These are phyloP conservation scores for Colossoma macropomum DNA, from an alignment of 2,113 vertebrate species.

Conservation along the genomic window DNA sequence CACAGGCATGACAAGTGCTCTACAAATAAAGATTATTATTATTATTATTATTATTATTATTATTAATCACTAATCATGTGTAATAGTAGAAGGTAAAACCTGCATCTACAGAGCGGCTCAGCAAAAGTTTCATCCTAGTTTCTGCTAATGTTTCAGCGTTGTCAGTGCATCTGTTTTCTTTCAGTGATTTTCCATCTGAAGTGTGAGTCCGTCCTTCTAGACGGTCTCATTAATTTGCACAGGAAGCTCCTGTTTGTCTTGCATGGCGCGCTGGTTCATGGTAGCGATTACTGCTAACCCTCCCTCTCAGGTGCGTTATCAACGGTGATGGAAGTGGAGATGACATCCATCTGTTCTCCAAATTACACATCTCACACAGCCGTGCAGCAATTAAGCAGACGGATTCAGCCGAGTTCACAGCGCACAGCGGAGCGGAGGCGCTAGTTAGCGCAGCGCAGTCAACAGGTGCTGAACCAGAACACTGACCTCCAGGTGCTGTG, in stretches of 20 bases:
- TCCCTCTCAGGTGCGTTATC: slow-evolving; percentile 27
- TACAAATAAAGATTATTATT: too few relatives aligned
- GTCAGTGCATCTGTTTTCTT: too few relatives aligned
- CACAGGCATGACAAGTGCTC: too few relatives aligned
- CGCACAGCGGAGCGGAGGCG: background rate
- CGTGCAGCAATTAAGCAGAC: background rate
- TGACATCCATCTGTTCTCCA: slow-evolving; percentile 52
- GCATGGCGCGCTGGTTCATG: background rate
- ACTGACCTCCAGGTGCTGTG: background rate
- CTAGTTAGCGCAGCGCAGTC: background rate
- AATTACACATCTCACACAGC: slow-evolving; percentile 7
- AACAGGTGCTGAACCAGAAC: slow-evolving; percentile 11
- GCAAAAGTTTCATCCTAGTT: background rate
- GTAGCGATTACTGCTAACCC: background rate
- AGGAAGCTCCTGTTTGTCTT: background rate
- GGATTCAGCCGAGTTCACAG: slow-evolving; percentile 10
- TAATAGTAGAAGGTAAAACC: background rate
- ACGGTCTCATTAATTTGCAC: slow-evolving; percentile 5
- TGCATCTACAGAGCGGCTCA: background rate
- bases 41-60: too few relatives aligned
- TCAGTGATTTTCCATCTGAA: background rate
- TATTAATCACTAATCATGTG: background rate
- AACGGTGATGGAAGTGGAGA: slow-evolving; percentile 16
- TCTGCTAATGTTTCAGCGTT: background rate
- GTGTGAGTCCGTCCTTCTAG: background rate